These are phyloP conservation scores for Trichechus manatus DNA, from an alignment of 2,113 vertebrate species.

Conservation along the genomic window DNA sequence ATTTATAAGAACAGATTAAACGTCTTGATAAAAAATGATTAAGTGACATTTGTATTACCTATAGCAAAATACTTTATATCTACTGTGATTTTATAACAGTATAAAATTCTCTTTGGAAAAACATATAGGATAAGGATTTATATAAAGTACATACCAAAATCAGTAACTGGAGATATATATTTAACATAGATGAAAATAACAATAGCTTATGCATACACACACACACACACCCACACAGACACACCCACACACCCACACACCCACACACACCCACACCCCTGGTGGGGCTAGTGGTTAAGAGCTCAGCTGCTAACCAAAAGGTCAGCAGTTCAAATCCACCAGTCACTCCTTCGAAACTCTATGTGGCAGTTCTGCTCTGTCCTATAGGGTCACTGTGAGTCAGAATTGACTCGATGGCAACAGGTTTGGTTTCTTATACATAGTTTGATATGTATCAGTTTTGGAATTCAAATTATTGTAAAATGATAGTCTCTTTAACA, in stretches of 20 bases:
- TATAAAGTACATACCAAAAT: not conserved
- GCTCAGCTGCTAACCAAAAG: no score
- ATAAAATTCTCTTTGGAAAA: not conserved
- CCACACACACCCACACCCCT: no score
- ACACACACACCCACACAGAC: no score
- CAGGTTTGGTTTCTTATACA: not conserved
- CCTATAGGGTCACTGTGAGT: no score
- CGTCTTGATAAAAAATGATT: not conserved
- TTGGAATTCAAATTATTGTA: conserved; percentile 14
- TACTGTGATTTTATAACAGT: not conserved
- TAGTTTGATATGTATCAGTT: not conserved
- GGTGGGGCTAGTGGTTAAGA: no score
- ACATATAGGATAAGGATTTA: not conserved
- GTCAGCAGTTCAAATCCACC: no score
- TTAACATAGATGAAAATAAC: not conserved
- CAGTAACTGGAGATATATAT: not conserved
- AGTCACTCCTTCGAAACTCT: no score
- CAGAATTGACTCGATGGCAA: no score
- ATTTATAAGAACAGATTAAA: not conserved
- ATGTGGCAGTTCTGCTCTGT: no score
- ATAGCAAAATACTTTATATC: not conserved
- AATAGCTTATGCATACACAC: not conserved
- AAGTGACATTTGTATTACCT: not conserved
- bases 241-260: no score
- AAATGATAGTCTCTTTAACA: not conserved